These are phyloP conservation scores for Lepus oiostolus DNA, from an alignment of 2,797 vertebrate species.

Conservation along the genomic window DNA sequence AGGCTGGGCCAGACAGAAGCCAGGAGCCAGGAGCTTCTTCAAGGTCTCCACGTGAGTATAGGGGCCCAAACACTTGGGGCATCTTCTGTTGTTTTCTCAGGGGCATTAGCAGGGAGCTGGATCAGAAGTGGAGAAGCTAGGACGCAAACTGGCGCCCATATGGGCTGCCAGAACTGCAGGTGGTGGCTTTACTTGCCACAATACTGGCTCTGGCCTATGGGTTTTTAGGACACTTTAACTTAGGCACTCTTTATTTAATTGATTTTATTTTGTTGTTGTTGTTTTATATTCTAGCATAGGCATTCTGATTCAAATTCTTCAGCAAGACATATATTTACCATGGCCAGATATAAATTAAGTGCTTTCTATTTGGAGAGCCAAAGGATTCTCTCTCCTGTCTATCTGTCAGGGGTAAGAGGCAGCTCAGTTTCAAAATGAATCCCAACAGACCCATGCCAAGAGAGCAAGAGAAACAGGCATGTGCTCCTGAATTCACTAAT, in stretches of 20 bases:
- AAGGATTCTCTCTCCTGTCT: background rate
- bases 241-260: conserved; percentile 56
- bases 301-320: conserved; percentile 68
- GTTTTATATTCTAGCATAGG: conserved; percentile 72
- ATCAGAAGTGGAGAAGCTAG: too few relatives aligned
- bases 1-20: too few relatives aligned
- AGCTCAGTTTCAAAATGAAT: background rate
- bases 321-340: conserved; percentile 65
- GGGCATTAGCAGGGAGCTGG: too few relatives aligned
- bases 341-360: conserved; percentile 66
- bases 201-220: background rate
- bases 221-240: conserved; percentile 45
- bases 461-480: background rate
- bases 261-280: conserved; percentile 47
- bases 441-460: background rate
- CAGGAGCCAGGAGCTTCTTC: too few relatives aligned
- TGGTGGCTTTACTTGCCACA: too few relatives aligned
- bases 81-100: too few relatives aligned
- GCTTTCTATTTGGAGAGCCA: background rate
- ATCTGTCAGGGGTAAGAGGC: background rate
- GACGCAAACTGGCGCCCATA: too few relatives aligned
- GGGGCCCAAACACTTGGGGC: too few relatives aligned
- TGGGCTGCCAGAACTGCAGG: too few relatives aligned
- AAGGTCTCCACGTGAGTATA: too few relatives aligned
- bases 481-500: too few relatives aligned